Base-by-base conservation (phyloP, 2,797 vertebrate genomes). In the Neopelma chrysocephalum region DNA sequence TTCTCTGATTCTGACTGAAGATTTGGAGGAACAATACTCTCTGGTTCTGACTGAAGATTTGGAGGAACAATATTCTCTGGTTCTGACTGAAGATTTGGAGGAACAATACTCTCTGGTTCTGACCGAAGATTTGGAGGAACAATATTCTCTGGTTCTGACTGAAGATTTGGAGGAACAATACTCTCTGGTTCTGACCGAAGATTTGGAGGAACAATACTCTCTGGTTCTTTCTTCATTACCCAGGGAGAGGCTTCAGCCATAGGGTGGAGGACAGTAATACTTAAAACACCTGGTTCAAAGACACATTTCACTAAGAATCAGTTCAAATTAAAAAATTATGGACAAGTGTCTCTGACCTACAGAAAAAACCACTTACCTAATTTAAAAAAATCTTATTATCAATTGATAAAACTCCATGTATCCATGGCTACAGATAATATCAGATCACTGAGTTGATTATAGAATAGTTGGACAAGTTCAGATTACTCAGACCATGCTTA, bases 241-340 rank as follows among this genome's bases (percentile, higher is more conserved):
- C 99, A 99, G 20, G 95, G 97, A 15, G 98, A 98, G 40, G 93
- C 94, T 94, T 97, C 97, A 32, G 96, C 94, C 84, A 98, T 91
- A n/a, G 99, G 99, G 53, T 94, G 97, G 32, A 99, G 97, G 77
- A 99, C 45, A 15, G 98, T 99, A 83, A 99, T 98, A 69, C 97
- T 98, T 92, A 98, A 95, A 50, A 97, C 95, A 54, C 97, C 99
- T 99, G 96, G 51, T 57, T 94, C 58, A 93, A 90, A 97, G 75
- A 95, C 53, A 96, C 5, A 89, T 85, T 70, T 73, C 77, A 31
- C 14, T 64, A 80, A 93, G 53, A 84, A 60, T 81, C 36, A 90
- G 48, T 77, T 84, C 16, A 57, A 82, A 66, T 79, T 15, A 3
- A 62, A 88, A 93, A 87, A 36, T 12, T 2, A 81, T 26, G 21